Conservation (phyloP, 2,797 vertebrate species). For the Sebastes nivosus region DNA sequence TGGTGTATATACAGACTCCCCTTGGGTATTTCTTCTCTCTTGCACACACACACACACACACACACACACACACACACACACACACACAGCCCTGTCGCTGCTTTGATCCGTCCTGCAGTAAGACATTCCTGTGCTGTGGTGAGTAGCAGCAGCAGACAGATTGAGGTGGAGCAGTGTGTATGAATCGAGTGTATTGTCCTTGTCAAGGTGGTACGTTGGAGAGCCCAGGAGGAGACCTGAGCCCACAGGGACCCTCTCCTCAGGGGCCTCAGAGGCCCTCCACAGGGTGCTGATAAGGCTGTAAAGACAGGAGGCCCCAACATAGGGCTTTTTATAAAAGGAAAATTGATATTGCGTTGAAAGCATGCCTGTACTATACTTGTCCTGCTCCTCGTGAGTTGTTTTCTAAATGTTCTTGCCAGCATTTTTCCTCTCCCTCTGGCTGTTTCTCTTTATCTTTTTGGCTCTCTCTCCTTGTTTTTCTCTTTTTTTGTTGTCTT, state of each 20-base stretch:
- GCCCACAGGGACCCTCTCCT: conserved; percentile 49
- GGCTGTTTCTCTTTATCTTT: neutral
- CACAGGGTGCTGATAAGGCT: conserved; percentile 42
- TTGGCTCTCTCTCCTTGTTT: neutral
- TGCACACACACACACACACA: neutral
- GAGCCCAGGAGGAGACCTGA: conserved; percentile 58
- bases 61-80: neutral
- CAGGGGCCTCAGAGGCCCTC: conserved; percentile 44
- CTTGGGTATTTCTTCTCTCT: no score
- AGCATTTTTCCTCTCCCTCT: neutral
- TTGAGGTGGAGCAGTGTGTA: conserved; percentile 35
- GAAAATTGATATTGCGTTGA: conserved; percentile 48
- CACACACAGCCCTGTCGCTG: neutral
- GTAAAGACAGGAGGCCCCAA: conserved; percentile 33
- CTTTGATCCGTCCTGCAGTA: conserved; percentile 65
- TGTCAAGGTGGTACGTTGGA: conserved; percentile 43
- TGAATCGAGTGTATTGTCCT: conserved; percentile 76
- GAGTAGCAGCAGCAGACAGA: conserved; percentile 59
- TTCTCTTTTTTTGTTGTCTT: neutral
- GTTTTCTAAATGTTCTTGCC: conserved; percentile 15
- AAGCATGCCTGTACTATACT: conserved; percentile 38
- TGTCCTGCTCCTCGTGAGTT: neutral
- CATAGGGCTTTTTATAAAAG: conserved; percentile 12
- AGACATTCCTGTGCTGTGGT: conserved; percentile 69
- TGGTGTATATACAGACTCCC: conserved; percentile 14